phyloP scores from a whole-genome alignment of 2,113 vertebrate species.

The Lagopus leucura region DNA sequence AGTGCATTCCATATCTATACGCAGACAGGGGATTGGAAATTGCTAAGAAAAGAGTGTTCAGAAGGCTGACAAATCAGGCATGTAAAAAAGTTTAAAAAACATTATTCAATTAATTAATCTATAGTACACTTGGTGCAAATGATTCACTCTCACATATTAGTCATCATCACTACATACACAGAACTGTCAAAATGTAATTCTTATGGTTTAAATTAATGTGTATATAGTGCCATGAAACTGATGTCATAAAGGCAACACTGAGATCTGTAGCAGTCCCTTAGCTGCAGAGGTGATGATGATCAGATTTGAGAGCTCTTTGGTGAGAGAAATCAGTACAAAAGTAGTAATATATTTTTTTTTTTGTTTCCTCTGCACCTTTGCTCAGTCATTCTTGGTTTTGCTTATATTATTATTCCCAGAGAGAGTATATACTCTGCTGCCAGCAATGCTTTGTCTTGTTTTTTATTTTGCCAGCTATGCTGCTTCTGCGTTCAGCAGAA shows the following conservation, averaged over 20 bases:
- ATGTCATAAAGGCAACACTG: neutral
- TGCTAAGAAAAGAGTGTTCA: neutral
- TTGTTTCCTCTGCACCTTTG: neutral
- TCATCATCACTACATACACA: neutral
- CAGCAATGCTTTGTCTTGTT: neutral
- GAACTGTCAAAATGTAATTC: neutral
- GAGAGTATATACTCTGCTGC: neutral
- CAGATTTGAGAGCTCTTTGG: neutral
- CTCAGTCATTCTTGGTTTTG: neutral
- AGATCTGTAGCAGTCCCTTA: neutral
- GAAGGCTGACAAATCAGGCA: neutral
- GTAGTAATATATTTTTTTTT: accelerated
- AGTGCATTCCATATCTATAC: accelerated
- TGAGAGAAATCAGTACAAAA: neutral
- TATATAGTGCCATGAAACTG: neutral
- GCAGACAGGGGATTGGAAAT: neutral
- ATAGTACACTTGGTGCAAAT: neutral
- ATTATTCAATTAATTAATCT: neutral
- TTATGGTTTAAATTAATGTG: neutral
- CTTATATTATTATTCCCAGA: neutral
- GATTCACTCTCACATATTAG: neutral
- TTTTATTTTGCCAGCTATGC: neutral
- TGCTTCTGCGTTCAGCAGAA: neutral
- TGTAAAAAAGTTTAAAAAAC: neutral
- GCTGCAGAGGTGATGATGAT: neutral